Evolutionary conservation across 2,113 vertebrate species (phyloP).

Genomic region (Corydoras maculifer): DNA sequence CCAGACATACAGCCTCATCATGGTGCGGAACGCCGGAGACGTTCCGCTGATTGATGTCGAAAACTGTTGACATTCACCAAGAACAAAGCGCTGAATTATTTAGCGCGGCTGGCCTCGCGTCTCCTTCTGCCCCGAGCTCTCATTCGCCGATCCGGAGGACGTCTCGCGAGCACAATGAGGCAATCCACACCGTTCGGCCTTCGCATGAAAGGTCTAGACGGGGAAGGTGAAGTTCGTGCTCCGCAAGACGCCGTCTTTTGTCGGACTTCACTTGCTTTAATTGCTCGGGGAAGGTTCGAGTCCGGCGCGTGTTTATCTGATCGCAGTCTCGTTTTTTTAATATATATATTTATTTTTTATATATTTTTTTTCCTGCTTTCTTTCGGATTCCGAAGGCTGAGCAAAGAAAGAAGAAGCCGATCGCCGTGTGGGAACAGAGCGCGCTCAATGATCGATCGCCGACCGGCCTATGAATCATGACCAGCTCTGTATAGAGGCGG

Average conservation of each 20-base stretch:
- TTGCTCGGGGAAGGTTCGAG: conserved; percentile 5
- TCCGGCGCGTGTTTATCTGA: not conserved
- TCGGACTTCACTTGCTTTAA: not conserved
- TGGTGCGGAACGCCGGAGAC: too few species aligned
- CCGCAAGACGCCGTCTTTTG: not conserved
- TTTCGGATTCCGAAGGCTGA: not conserved
- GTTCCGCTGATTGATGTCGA: not conserved
- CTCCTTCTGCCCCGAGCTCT: too few species aligned
- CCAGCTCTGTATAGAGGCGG: not conserved
- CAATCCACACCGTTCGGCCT: not conserved
- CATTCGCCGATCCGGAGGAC: not conserved
- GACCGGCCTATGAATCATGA: conserved; percentile 8
- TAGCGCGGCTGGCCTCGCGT: not conserved
- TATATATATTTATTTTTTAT: too few species aligned
- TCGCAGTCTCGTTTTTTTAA: not conserved
- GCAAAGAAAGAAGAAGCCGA: too few species aligned
- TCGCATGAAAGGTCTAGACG: conserved; percentile 1
- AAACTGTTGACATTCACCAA: conserved; percentile 6
- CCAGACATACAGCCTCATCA: too few species aligned
- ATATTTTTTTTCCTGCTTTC: too few species aligned
- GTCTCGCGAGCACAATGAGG: not conserved
- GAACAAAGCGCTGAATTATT: conserved; percentile 3
- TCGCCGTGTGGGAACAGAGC: too few species aligned
- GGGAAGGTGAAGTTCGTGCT: not conserved
- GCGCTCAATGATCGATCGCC: not conserved